A percentile compares a stretch with the other conserved stretches of the same genome.
These are phyloP conservation scores for Neosilurus hyrtlii DNA, from an alignment of 2,797 vertebrate species.

Conservation along the genomic window DNA sequence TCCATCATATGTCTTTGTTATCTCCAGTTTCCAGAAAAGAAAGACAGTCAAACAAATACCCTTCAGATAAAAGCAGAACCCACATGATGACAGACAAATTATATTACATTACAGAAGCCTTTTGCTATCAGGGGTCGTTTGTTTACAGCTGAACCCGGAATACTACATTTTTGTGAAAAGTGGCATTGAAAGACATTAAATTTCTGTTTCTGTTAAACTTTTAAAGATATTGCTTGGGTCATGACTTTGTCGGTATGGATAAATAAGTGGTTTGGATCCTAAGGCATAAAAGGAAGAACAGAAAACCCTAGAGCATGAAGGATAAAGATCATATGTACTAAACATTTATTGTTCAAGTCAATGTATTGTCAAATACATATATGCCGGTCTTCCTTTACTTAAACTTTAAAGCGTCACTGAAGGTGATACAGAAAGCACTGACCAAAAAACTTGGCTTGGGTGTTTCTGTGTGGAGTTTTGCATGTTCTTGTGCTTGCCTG, in stretches of 20 bases:
- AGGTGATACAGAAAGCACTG: not conserved
- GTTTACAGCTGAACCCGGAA: slow-evolving; percentile 22
- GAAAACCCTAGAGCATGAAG: not conserved
- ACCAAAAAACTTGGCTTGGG: not conserved
- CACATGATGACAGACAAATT: slow-evolving; percentile 44
- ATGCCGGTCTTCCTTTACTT: slow-evolving; percentile 2
- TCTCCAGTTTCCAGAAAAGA: slow-evolving; percentile 36
- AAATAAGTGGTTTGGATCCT: slow-evolving; percentile 7
- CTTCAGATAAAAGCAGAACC: slow-evolving; percentile 47
- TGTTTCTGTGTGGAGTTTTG: too few species aligned
- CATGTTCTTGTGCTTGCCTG: too few species aligned
- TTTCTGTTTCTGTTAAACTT: not conserved
- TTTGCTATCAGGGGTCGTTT: slow-evolving; percentile 37
- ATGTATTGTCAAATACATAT: not conserved
- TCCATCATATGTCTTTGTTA: slow-evolving; percentile 27
- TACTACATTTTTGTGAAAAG: slow-evolving; percentile 29
- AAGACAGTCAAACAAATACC: slow-evolving; percentile 15
- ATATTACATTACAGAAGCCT: slow-evolving; percentile 34
- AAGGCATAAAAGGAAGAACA: not conserved
- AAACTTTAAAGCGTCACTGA: not conserved
- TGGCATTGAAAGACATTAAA: not conserved
- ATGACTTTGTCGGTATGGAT: slow-evolving; percentile 10
- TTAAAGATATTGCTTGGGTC: not conserved
- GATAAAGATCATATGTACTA: not conserved
- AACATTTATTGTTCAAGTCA: not conserved